A percentile compares a stretch with the other conserved stretches of the same genome.
Evolutionary conservation across 1,140 invertebrate genomes (phyloP).

Genomic region (Stenopsyche tienmushanensis): DNA sequence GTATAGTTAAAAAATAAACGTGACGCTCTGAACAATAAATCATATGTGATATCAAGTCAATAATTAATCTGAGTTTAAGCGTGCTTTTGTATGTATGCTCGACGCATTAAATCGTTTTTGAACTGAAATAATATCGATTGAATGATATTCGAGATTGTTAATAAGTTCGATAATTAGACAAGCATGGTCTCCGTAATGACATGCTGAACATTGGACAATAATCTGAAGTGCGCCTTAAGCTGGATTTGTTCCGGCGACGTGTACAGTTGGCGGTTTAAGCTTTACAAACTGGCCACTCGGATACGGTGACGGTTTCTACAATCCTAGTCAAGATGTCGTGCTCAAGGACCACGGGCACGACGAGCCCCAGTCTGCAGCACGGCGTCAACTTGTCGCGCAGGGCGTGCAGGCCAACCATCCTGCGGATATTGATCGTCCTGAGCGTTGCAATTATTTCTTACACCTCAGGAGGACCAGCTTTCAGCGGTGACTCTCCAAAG

Average conservation of each 20-base stretch:
- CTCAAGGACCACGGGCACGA: slow-evolving; percentile 44
- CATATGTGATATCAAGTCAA: slow-evolving; percentile 30
- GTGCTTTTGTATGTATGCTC: too few relatives aligned
- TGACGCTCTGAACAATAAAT: neutral
- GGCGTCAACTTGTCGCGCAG: slow-evolving; percentile 59
- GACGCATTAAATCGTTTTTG: too few relatives aligned
- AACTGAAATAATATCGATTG: too few relatives aligned
- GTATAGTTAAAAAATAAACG: too few relatives aligned
- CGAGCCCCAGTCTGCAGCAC: slow-evolving; percentile 57
- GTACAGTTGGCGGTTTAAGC: too few relatives aligned
- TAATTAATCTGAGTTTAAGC: too few relatives aligned
- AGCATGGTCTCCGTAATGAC: too few relatives aligned
- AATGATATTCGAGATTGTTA: too few relatives aligned
- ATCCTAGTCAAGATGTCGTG: slow-evolving; percentile 41
- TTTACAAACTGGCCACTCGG: slow-evolving; percentile 39
- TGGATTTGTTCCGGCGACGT: too few relatives aligned
- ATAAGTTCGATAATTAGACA: too few relatives aligned
- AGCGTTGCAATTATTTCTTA: slow-evolving; percentile 30
- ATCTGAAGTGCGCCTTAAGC: too few relatives aligned
- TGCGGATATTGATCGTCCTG: slow-evolving; percentile 40
- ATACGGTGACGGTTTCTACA: slow-evolving; percentile 45
- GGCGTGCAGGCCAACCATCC: slow-evolving; percentile 52
- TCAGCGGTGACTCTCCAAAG: slow-evolving; percentile 36
- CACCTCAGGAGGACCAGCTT: slow-evolving; percentile 35
- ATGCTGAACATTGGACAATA: too few relatives aligned